phyloP scores from a whole-genome alignment of 2,888 invertebrate genomes.

The Oegoconia quadripuncta region DNA sequence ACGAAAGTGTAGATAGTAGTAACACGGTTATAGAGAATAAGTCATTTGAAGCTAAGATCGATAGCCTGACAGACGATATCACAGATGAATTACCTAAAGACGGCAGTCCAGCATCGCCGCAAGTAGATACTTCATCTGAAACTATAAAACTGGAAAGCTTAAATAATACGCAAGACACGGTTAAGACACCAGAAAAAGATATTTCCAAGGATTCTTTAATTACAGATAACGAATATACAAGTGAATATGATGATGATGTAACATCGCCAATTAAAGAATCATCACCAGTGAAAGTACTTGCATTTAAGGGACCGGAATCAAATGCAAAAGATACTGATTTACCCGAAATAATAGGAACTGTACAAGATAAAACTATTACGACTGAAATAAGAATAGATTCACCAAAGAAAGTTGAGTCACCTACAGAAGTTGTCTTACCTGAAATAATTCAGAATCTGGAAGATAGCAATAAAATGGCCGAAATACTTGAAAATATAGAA shows the following conservation, averaged over 20 bases:
- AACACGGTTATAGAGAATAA: constrained; percentile 64
- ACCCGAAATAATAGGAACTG: too few relatives aligned
- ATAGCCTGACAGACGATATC: constrained; percentile 30
- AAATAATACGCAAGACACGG: constrained; percentile 34
- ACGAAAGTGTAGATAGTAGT: constrained; percentile 58
- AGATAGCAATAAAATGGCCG: too few relatives aligned
- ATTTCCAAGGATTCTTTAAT: constrained; percentile 47
- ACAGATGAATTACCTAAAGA: constrained; percentile 24
- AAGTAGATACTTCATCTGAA: constrained; percentile 31
- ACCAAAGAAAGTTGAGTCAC: not conserved
- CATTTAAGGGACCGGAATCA: too few relatives aligned
- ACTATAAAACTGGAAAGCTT: too few relatives aligned
- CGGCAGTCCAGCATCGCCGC: constrained; percentile 25
- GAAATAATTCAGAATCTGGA: not conserved
- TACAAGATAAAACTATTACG: too few relatives aligned
- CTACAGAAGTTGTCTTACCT: not conserved
- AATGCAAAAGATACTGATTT: too few relatives aligned
- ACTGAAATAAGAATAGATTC: not conserved
- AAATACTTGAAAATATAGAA: too few relatives aligned
- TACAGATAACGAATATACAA: constrained; percentile 45
- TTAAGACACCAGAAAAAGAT: constrained; percentile 39
- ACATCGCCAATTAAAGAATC: constrained; percentile 9
- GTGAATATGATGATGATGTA: constrained; percentile 27
- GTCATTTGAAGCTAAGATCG: constrained; percentile 39
- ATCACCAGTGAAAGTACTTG: not conserved